Conservation (phyloP, 35 echinoderm and acorn worm genomes). For the Ptychodera flava region DNA sequence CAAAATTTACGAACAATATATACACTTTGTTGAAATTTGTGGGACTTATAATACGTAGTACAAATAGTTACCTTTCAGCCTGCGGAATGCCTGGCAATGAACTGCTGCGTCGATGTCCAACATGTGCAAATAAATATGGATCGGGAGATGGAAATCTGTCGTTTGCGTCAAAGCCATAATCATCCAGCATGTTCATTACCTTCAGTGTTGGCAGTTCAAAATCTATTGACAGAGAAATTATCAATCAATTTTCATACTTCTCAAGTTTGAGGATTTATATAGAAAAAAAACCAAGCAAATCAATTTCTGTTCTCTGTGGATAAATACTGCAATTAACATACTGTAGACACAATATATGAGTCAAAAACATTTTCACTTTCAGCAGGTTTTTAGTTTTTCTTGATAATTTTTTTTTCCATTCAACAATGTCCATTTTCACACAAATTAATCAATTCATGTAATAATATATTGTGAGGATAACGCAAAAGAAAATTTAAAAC, state of each 20-base stretch:
- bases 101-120: background rate
- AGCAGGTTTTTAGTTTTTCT: too few relatives aligned
- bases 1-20: too few relatives aligned
- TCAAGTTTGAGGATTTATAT: too few relatives aligned
- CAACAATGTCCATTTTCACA: too few relatives aligned
- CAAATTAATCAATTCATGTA: too few relatives aligned
- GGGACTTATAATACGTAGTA: too few relatives aligned
- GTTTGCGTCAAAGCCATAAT: slow-evolving; percentile 23
- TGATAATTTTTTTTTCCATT: too few relatives aligned
- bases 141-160: slow-evolving; percentile 31
- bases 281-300: background rate
- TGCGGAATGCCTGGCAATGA: background rate
- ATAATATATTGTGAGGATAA: too few relatives aligned
- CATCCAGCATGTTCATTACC: slow-evolving; percentile 50
- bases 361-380: background rate
- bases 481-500: too few relatives aligned
- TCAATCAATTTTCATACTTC: background rate
- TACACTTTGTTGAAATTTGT: too few relatives aligned
- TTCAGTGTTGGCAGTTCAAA: slow-evolving; percentile 52
- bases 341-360: background rate
- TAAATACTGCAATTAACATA: background rate
- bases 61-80: background rate
- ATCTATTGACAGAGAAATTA: background rate
- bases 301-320: background rate
- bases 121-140: background rate